phyloP scores from a whole-genome alignment of 2,113 vertebrate genomes.

The Festucalex cinctus region DNA sequence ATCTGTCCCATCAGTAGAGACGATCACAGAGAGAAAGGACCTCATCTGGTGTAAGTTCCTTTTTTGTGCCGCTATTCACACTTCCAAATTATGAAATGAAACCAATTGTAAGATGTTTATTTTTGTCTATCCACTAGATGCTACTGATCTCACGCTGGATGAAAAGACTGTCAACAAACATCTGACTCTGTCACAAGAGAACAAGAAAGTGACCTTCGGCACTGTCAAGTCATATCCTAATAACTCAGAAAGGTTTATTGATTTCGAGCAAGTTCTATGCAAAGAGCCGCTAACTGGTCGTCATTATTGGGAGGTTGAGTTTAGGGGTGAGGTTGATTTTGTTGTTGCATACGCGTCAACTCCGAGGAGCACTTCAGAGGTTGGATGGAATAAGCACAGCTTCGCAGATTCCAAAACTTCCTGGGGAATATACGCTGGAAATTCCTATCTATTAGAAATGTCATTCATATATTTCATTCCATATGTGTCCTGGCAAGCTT shows the following conservation, averaged over 20 bases:
- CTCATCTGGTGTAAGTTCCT: conserved; percentile 1
- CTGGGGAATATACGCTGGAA: not conserved
- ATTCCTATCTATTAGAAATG: not conserved
- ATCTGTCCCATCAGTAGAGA: not conserved
- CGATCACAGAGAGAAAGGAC: not conserved
- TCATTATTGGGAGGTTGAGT: conserved; percentile 55
- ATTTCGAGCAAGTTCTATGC: conserved; percentile 36
- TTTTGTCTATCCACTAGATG: conserved; percentile 43
- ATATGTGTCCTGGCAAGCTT: fast-evolving
- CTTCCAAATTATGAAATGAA: not conserved
- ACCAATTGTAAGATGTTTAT: not conserved
- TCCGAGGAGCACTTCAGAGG: not conserved
- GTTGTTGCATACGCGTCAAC: not conserved
- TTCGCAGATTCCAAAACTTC: not conserved
- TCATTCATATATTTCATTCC: fast-evolving
- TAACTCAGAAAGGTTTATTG: conserved; percentile 19
- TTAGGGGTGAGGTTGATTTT: not conserved
- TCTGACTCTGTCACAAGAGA: conserved; percentile 39
- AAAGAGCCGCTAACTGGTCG: conserved; percentile 20
- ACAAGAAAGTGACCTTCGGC: conserved; percentile 43
- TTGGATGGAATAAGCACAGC: fast-evolving
- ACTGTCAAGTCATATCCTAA: not conserved
- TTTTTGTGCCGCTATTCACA: not conserved
- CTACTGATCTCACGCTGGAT: conserved; percentile 26
- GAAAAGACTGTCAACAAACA: conserved; percentile 17